Evolutionary conservation across 1,140 invertebrate species (phyloP), one percentile per base, ranked within the genome.

Genomic region (Lerema accius): DNA sequence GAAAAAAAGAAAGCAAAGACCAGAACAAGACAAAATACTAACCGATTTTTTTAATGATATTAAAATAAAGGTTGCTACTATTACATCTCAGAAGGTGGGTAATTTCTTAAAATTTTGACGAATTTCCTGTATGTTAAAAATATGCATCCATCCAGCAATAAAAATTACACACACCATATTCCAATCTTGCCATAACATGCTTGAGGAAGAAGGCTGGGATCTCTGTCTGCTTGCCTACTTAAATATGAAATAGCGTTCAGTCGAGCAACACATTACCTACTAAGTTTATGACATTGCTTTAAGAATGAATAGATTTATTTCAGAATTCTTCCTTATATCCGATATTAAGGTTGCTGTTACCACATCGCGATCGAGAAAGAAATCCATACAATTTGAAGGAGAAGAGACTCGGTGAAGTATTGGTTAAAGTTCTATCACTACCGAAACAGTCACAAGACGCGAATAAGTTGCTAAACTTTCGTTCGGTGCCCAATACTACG

Each of bases 321-420:
- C 73, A 89, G 86, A 72, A 81, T 61, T 59, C 75, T 3, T 80
- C 66, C 4, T 74, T 87, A 13, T 88, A 68, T 48, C 80, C 85
- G 0, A 68, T 90, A 10, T 35, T 90, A 46, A 74, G 87, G 40
- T 58, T 90, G 9, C 58, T 90, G 2, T 15, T 87, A n/a, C 85
- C 87, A 15, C 65, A 73, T 17, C 65, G 69, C 40, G 85, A 90
- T 49, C 67, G 84, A 32, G 85, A 88, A 55, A 73, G 87, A 51
- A 73, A 56, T 50, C 70, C 86, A 0, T 90, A 88, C 55, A 87
- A 88, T 26, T 65, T 90, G 28, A 87, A 84, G 42, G 83, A 86
- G 53, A 69, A 55, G 3, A 87, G 79, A 63, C 78, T 90, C n/a
- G 83, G 79, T 0, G 53, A 55, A 23, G 32, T 84, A 11, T 62